Evolutionary conservation across 2,113 vertebrate genomes (phyloP).

Genomic region (Ceyx melanurus): DNA sequence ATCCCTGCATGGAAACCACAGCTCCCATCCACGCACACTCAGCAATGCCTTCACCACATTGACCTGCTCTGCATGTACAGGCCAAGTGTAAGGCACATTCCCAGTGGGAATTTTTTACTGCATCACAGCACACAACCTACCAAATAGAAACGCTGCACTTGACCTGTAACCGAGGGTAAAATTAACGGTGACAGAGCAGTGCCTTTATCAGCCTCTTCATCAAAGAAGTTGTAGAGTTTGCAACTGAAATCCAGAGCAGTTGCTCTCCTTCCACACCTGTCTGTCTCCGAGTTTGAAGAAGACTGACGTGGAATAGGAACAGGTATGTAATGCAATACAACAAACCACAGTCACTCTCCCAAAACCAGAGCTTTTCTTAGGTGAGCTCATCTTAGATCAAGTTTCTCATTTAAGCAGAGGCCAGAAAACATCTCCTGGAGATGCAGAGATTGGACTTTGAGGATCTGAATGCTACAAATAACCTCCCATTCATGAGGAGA

Average conservation of each 20-base stretch:
- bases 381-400: background rate
- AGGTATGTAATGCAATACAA: background rate
- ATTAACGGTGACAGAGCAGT: background rate
- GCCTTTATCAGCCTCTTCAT: background rate
- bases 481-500: background rate
- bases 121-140: background rate
- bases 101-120: background rate
- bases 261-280: background rate
- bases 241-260: background rate
- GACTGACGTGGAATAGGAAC: background rate
- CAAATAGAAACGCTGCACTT: background rate
- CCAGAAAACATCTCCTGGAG: background rate
- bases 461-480: background rate
- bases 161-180: background rate
- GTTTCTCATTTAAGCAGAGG: background rate
- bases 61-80: rapidly evolving
- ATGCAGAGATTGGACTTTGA: background rate
- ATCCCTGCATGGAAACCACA: background rate
- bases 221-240: background rate
- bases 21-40: background rate
- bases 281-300: background rate
- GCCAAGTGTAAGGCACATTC: background rate
- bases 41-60: background rate
- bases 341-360: background rate
- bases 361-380: background rate